Evolutionary conservation across 1,140 invertebrate species (phyloP).

Genomic region (Argopecten irradians): DNA sequence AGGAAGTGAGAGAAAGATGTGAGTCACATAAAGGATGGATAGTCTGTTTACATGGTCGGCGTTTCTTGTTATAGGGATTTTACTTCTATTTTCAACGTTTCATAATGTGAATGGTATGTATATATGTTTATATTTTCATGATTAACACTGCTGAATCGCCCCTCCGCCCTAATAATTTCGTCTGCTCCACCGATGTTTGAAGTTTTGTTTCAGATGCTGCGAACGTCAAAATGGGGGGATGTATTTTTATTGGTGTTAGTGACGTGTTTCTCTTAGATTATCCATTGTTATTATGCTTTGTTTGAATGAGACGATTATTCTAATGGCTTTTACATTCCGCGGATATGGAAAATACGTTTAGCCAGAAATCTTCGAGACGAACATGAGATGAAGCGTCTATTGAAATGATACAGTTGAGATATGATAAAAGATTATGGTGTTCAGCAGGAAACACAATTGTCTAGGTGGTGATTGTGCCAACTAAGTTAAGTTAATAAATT

Average conservation of each 20-base stretch:
- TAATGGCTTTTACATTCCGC: too few species aligned
- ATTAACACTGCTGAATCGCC: background rate
- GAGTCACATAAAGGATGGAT: slow-evolving; percentile 16
- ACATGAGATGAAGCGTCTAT: background rate
- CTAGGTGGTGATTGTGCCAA: background rate
- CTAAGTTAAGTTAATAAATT: background rate
- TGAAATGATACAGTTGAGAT: too few species aligned
- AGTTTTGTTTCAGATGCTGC: background rate
- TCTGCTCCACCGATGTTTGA: background rate
- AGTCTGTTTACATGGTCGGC: slow-evolving; percentile 4
- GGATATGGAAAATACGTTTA: too few species aligned
- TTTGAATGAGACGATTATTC: too few species aligned
- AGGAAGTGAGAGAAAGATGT: slow-evolving; percentile 21
- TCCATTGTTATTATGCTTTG: background rate
- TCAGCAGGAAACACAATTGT: background rate
- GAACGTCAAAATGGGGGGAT: background rate
- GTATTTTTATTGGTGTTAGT: background rate
- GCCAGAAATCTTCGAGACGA: too few species aligned
- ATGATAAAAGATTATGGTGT: background rate
- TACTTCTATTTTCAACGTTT: background rate
- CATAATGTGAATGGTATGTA: slow-evolving; percentile 14
- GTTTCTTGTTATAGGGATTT: slow-evolving; percentile 16
- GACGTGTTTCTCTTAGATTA: background rate
- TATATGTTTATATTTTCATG: background rate
- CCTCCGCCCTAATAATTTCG: background rate